phyloP scores from a whole-genome alignment of 2,888 invertebrate species.

The Spialia ferax region DNA sequence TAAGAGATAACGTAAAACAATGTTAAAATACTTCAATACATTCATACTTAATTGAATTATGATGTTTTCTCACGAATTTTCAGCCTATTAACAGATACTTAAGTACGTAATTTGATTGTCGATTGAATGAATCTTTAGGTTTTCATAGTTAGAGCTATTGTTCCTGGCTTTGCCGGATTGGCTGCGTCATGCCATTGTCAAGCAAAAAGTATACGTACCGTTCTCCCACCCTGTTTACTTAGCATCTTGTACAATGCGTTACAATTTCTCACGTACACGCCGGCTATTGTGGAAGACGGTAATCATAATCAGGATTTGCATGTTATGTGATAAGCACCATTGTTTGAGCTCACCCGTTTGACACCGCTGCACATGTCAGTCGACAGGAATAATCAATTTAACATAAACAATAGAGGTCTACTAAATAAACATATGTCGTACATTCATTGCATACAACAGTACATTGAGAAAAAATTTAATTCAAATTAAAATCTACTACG shows the following conservation, averaged over 20 bases:
- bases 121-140: slow-evolving; percentile 22
- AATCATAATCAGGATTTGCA: slow-evolving; percentile 54
- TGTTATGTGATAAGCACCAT: slow-evolving; percentile 59
- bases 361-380: slow-evolving; percentile 51
- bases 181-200: slow-evolving; percentile 10
- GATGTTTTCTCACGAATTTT: slow-evolving; percentile 10
- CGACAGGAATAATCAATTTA: slow-evolving; percentile 30
- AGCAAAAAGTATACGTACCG: neutral
- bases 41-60: slow-evolving; percentile 9
- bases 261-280: slow-evolving; percentile 66
- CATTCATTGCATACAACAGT: no score
- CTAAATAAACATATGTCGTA: slow-evolving; percentile 22
- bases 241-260: slow-evolving; percentile 58
- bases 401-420: slow-evolving; percentile 27
- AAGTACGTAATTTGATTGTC: slow-evolving; percentile 21
- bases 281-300: slow-evolving; percentile 44
- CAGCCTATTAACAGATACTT: slow-evolving; percentile 10
- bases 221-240: slow-evolving; percentile 32
- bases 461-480: neutral
- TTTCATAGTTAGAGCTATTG: slow-evolving; percentile 20
- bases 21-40: neutral
- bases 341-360: slow-evolving; percentile 63
- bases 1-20: neutral
- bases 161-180: slow-evolving; percentile 9
- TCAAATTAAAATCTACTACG: no score